Base-by-base conservation (phyloP, 1,140 invertebrate genomes). In the Plutomurus gul region DNA sequence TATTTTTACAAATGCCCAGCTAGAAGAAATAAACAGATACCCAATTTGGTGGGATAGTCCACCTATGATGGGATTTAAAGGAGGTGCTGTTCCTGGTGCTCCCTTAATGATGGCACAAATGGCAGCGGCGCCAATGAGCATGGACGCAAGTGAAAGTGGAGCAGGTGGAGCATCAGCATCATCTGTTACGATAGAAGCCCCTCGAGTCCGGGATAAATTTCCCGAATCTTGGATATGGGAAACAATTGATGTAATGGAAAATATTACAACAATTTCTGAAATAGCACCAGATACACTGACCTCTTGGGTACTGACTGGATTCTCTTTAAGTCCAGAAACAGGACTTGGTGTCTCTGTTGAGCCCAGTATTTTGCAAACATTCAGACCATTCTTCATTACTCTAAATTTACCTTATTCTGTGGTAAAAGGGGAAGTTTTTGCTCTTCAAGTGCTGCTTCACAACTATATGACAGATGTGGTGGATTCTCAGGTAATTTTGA, bases 281-380 rank as follows among this genome's bases (percentile, higher is more conserved):
- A 88, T 88, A 22, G 91, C 96, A 40, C 96, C 97, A 0, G 92
- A 95, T 81, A 94, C 94, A 0, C 94, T 98, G 8, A 97, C 95
- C 0, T 95, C 94, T 1, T 99, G 96, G 95, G 89, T 94, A 25
- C 89, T 98, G 0, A 95, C 93, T 30, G 97, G 94, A 0, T 99
- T 99, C 86, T 95, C 96, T 1, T 87, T 99, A 40, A 94, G 96
- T 87, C 88, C 92, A 0, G 88, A 92, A 11, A 87, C 92, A 75
- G 97, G 81, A 16, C 70, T 82, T 16, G 81, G 77, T 8, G 60
- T 75, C 7, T 20, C 22, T 8, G 8, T 13, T 3, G n/a, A 39
- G 0, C 51, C 65, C 25, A 6, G n/a, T 10, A 78, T 51, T 30
- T 33, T 82, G 0, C 77, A n/a, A 20, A 75, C 72, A 13, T 78